These are phyloP conservation scores for Anabas testudineus DNA, from an alignment of 2,797 vertebrate species.

Conservation along the genomic window DNA sequence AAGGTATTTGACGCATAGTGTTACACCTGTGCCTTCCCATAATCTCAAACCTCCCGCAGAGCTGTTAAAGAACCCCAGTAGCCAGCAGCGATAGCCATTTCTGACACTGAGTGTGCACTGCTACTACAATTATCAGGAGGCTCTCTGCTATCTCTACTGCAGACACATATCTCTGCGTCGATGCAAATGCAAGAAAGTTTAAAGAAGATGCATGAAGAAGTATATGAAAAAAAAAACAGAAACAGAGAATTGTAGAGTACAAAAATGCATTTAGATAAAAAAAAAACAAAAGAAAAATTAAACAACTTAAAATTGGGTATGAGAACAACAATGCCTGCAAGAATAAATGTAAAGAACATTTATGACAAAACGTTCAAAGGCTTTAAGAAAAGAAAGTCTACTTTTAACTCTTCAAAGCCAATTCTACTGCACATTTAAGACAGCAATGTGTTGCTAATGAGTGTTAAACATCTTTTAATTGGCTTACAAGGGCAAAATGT, in stretches of 20 bases:
- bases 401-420: constrained; percentile 41
- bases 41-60: constrained; percentile 64
- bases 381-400: constrained; percentile 35
- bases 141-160: constrained; percentile 25
- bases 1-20: constrained; percentile 62
- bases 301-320: neutral
- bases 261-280: constrained; percentile 5
- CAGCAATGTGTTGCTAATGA: constrained; percentile 46
- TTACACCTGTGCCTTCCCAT: constrained; percentile 59
- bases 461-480: constrained; percentile 59
- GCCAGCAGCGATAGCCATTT: constrained; percentile 55
- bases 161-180: constrained; percentile 16
- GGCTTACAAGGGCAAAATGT: constrained; percentile 48
- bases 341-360: constrained; percentile 15
- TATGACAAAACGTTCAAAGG: constrained; percentile 18
- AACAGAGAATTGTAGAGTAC: neutral
- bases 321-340: constrained; percentile 1
- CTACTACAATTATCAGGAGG: constrained; percentile 51
- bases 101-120: constrained; percentile 51
- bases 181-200: constrained; percentile 12
- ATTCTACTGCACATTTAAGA: constrained; percentile 20
- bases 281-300: neutral
- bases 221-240: neutral
- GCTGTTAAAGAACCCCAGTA: constrained; percentile 66
- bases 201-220: neutral